These are phyloP conservation scores for Zaprionus nigranus DNA, from an alignment of 1,140 invertebrate species.

Conservation along the genomic window DNA sequence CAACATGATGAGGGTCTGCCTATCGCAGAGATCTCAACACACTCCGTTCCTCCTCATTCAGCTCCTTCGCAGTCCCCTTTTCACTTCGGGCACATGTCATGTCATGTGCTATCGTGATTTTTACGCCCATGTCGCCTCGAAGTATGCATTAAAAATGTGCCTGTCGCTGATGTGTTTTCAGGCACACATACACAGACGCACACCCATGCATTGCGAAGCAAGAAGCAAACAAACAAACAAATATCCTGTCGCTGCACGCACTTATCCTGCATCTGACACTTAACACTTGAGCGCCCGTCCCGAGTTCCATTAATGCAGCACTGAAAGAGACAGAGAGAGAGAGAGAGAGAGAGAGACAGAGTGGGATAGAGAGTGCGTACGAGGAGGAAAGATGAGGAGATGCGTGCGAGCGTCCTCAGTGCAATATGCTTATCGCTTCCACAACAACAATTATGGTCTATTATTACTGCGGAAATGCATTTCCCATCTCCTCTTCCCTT, in stretches of 20 bases:
- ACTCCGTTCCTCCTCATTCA: not conserved
- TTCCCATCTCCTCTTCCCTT: constrained; percentile 35
- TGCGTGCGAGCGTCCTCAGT: constrained; percentile 7
- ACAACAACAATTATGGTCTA: constrained; percentile 75
- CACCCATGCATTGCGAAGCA: constrained; percentile 14
- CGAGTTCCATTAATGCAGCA: constrained; percentile 57
- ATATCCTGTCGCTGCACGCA: constrained; percentile 72
- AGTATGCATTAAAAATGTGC: constrained; percentile 53
- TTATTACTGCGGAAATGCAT: constrained; percentile 77
- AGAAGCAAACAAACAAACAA: constrained; percentile 71
- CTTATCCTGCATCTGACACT: constrained; percentile 82
- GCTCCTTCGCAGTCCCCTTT: constrained; percentile 15
- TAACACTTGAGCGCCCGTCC: constrained; percentile 72
- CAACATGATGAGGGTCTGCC: constrained; percentile 26
- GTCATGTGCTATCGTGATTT: constrained; percentile 45
- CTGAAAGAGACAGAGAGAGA: not conserved
- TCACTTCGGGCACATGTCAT: constrained; percentile 6
- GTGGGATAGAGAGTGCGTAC: not conserved
- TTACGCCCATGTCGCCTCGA: constrained; percentile 35
- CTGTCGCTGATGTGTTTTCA: constrained; percentile 48
- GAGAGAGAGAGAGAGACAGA: not conserved
- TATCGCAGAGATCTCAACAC: constrained; percentile 26
- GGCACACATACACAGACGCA: constrained; percentile 39
- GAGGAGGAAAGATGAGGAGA: not conserved
- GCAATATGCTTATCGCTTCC: constrained; percentile 74